phyloP scores from a whole-genome alignment of 2,113 vertebrate species.

The Tetrao urogallus region DNA sequence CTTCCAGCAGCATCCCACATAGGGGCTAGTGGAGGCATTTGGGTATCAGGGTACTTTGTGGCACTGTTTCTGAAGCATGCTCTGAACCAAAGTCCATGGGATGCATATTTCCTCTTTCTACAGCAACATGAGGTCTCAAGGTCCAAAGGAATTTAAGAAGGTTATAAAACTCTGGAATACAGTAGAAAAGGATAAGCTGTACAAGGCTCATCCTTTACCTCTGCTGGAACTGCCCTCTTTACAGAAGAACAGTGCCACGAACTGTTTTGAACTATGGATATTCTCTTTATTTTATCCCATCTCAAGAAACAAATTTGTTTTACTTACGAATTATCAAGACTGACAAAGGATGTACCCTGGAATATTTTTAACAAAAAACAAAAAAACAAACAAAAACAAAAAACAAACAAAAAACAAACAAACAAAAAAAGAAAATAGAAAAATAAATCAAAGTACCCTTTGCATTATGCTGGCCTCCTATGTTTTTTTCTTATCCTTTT shows the following conservation, averaged over 20 bases:
- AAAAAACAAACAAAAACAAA: no score
- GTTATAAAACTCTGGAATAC: not conserved
- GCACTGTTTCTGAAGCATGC: not conserved
- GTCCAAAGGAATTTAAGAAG: not conserved
- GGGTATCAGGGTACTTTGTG: not conserved
- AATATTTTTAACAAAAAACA: not conserved
- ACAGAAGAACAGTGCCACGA: not conserved
- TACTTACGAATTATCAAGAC: not conserved
- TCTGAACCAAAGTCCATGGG: rapidly evolving
- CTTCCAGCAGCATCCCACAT: rapidly evolving
- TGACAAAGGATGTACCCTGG: not conserved
- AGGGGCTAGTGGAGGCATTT: not conserved
- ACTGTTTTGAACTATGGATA: not conserved
- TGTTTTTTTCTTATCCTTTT: not conserved
- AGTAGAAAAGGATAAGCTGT: not conserved
- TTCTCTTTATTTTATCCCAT: not conserved
- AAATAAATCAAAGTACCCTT: constrained; percentile 8
- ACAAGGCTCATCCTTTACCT: not conserved
- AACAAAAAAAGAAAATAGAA: not conserved
- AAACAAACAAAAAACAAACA: not conserved
- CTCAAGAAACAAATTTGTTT: not conserved
- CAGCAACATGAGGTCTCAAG: not conserved
- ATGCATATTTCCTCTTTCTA: not conserved
- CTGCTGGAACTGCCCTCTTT: not conserved
- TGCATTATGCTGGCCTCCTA: not conserved